Evolutionary conservation across 1,140 invertebrate genomes (phyloP).

Genomic region (Scaptodrosophila lebanonensis): DNA sequence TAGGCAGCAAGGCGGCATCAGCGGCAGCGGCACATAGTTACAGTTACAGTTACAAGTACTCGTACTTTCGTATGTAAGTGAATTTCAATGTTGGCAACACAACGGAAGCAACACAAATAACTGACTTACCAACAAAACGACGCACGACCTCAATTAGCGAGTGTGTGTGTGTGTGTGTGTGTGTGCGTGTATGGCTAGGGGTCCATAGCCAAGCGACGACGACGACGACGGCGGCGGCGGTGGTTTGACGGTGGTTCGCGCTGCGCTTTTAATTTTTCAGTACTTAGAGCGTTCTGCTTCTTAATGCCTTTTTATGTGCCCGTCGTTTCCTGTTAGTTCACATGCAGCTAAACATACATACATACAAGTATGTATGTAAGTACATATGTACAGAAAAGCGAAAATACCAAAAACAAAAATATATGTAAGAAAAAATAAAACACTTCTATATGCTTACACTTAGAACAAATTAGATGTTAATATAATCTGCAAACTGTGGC

Average conservation of each 20-base stretch:
- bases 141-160: constrained; percentile 68
- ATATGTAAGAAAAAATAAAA: no score
- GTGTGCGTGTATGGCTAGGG: constrained; percentile 36
- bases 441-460: no score
- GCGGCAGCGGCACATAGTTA: constrained; percentile 23
- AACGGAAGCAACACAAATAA: constrained; percentile 43
- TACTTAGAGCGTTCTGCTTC: no score
- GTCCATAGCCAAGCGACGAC: constrained; percentile 52
- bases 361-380: constrained; percentile 11
- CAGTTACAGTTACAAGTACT: constrained; percentile 1
- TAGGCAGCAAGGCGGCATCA: no score
- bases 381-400: constrained; percentile 9
- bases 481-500: no score
- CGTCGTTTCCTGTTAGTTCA: constrained; percentile 65
- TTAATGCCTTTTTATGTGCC: constrained; percentile 52
- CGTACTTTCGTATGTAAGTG: constrained; percentile 36
- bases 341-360: constrained; percentile 44
- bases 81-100: constrained; percentile 48
- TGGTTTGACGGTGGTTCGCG: constrained; percentile 3
- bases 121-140: constrained; percentile 2
- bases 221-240: constrained; percentile 1
- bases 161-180: neutral
- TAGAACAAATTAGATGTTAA: no score
- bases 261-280: no score
- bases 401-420: neutral